Base-by-base conservation (phyloP, 2,888 invertebrate genomes). In the Plebejus argus region DNA sequence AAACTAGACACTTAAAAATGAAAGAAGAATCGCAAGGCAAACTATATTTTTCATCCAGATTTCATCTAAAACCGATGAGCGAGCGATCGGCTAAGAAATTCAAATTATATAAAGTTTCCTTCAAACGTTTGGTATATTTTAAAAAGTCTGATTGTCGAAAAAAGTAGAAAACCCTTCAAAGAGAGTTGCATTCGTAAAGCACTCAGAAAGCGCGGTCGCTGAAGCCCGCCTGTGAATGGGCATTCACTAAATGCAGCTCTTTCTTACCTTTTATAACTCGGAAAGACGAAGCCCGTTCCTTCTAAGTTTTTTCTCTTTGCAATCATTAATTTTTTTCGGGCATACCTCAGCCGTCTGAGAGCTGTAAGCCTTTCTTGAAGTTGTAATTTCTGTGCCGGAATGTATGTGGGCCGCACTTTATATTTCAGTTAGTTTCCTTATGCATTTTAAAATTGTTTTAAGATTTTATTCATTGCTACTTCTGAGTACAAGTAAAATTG, bases 231-330 rank as follows among this genome's bases (percentile, higher is more conserved):
- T 87, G 89, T 90, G 87, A 92, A 93, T 93, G 90, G 87, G 90
- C 89, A 93, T 94, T 94, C 93, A 93, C 91, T 91, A 93, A 93
- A 89, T 89, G 90, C 91, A 91, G 90, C 88, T 89, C 87, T 90
- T 91, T 90, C 89, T 90, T 90, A 88, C 89, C 90, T 89, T 91
- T 91, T 90, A 90, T 90, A 89, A 88, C 89, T 90, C 84, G 88
- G 87, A 91, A 92, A 91, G 91, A 91, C 89, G 84, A 84, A 88
- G 85, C 89, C 89, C 91, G 88, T 90, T 82, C 84, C 91, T 90
- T 87, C 89, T 87, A 89, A 92, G 92, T 86, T 89, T 85, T 84
- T 81, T 82, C 81, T 82, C 82, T 82, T 83, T 82, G 83, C 81
- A 82, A 82, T 83, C 82, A 83, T 86, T 88, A 87, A 90, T 90